Percentiles rank a stretch among this genome's conserved stretches.
Conservation (phyloP, 2,888 invertebrate genomes). For the Incurvaria masculella region DNA sequence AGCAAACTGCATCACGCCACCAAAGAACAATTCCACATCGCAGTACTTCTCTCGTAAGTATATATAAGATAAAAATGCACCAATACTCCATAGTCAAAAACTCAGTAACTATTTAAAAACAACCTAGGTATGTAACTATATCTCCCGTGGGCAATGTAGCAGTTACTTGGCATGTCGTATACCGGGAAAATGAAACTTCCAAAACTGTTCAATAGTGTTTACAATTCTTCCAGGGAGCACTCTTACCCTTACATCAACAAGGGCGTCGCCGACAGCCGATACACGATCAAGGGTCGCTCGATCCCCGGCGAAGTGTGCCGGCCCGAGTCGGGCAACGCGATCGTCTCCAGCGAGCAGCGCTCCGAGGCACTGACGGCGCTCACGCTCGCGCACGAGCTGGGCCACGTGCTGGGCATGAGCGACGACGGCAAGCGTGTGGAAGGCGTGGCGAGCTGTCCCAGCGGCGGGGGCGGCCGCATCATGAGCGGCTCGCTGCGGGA, state of each 20-base stretch:
- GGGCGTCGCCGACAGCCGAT: neutral
- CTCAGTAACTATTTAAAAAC: no score
- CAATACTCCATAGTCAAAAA: no score
- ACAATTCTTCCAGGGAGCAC: neutral
- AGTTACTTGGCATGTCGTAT: no score
- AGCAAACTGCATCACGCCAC: no score
- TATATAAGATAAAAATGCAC: no score
- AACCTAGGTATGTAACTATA: no score
- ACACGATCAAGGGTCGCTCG: neutral
- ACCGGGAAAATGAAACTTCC: no score
- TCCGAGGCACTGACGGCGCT: neutral
- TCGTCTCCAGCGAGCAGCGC: neutral
- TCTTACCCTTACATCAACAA: neutral
- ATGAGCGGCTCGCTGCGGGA: neutral
- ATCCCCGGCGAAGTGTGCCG: neutral
- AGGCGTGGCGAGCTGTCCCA: neutral
- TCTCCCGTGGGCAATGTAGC: no score
- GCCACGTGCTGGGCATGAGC: neutral
- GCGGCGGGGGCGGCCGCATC: neutral
- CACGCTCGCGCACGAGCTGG: neutral
- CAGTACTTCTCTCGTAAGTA: no score
- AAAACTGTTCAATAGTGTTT: no score
- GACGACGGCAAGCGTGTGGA: neutral
- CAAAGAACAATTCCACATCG: no score
- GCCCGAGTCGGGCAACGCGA: neutral